Conservation (phyloP, 2,888 invertebrate genomes). For the Hyppa rectilinea region DNA sequence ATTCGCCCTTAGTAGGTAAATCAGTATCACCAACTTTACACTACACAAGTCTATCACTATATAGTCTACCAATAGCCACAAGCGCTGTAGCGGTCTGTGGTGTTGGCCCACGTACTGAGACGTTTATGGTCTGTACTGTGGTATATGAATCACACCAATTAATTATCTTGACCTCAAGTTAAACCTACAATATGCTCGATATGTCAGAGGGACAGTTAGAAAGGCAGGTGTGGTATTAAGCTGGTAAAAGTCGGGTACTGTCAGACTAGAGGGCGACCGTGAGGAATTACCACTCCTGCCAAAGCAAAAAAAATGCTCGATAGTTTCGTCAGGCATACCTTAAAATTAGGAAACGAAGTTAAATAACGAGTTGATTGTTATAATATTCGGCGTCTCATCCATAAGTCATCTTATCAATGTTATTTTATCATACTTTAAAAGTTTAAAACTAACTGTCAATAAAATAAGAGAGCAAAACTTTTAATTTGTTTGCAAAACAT, state of each 20-base stretch:
- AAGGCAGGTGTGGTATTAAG: no score
- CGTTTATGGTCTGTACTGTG: conserved; percentile 41
- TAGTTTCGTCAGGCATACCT: not conserved
- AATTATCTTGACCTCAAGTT: conserved; percentile 25
- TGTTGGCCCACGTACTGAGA: conserved; percentile 43
- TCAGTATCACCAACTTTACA: not conserved
- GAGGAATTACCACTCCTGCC: no score
- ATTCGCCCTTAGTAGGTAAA: no score
- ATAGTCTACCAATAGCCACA: conserved; percentile 23
- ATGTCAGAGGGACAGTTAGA: no score
- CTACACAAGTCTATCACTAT: conserved; percentile 1
- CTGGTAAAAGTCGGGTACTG: no score
- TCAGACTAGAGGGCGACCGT: no score
- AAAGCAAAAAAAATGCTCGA: no score
- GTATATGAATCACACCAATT: conserved; percentile 34
- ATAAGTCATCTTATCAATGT: not conserved
- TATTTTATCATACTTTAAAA: no score
- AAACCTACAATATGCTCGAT: conserved; percentile 5
- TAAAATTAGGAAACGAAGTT: not conserved
- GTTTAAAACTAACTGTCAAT: conserved; percentile 31
- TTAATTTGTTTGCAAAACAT: conserved; percentile 28
- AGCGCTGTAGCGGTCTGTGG: conserved; percentile 52
- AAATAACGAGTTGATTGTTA: not conserved
- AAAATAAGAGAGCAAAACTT: conserved; percentile 39
- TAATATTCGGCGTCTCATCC: not conserved